A percentile compares a stretch with the other conserved stretches of the same genome.
These are phyloP conservation scores for Chlamydotis undulata DNA, from an alignment of 2,113 vertebrate genomes.

Conservation along the genomic window DNA sequence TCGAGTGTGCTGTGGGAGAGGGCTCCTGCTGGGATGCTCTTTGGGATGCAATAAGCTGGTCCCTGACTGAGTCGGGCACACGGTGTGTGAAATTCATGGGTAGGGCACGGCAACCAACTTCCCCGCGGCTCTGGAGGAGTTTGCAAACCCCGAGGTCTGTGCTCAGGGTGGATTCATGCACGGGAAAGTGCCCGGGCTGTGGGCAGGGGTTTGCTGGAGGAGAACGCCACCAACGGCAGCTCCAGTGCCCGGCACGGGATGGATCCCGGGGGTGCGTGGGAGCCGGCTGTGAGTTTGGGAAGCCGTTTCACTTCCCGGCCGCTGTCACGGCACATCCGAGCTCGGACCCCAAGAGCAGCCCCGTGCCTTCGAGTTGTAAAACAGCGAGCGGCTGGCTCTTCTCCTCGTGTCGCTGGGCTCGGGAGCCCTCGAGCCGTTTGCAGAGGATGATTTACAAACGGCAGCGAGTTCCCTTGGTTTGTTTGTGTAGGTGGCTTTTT, in stretches of 20 bases:
- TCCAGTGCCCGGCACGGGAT: fast-evolving
- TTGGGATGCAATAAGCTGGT: neutral
- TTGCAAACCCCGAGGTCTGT: neutral
- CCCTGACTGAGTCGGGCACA: fast-evolving
- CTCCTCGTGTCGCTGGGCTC: fast-evolving
- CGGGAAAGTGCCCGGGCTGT: fast-evolving
- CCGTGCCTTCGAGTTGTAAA: fast-evolving
- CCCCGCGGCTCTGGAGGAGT: neutral
- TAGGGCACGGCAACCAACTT: neutral
- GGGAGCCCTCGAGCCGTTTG: neutral
- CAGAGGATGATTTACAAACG: neutral
- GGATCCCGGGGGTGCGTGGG: neutral
- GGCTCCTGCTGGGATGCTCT: neutral
- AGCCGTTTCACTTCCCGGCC: fast-evolving
- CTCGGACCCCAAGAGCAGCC: fast-evolving
- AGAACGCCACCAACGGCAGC: neutral
- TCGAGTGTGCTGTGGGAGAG: fast-evolving
- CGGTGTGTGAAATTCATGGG: fast-evolving
- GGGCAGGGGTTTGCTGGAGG: neutral
- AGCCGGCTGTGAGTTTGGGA: neutral
- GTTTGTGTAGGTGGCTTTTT: neutral
- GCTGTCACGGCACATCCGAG: neutral
- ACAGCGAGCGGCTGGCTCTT: fast-evolving
- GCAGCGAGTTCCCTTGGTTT: neutral
- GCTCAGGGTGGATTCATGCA: neutral